Evolutionary conservation across 2,113 vertebrate genomes (phyloP), one percentile per base, ranked within the genome.

Genomic region (Hyperopisus bebe): DNA sequence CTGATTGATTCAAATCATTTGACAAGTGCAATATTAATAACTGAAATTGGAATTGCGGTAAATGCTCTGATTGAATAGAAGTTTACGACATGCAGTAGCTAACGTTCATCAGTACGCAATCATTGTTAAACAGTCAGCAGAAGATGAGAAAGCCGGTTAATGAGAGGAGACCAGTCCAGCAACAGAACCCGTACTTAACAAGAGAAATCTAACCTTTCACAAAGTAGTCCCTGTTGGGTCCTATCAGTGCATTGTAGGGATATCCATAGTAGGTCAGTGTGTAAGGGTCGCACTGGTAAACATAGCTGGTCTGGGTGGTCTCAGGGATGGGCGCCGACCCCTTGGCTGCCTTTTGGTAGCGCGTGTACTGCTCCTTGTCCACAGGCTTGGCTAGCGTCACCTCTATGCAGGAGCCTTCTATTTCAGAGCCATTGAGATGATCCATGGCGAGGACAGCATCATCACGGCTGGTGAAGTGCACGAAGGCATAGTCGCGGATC

Each of bases 211-310:
- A 96, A 99, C 98, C 98, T 99, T 99, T 99, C 91, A 98, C 96
- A 89, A 99, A 99, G 95, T 99, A 99, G 84, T 99, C 98, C 91
- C 98, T 96, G 96, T 99, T 99, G 93, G 98, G 98, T 92, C 98
- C 98, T 0, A 99, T 97, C 91, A 99, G 96, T 44, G 98, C 97
- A 91, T 95, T 99, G 96, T 99, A 99, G 1, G 98, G 98, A 92
- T 99, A 99, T 83, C 98, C 96, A 2, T 99, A 99, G 94, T 99
- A 99, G 0, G 98, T 96, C 90, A 99, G 93, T 0, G 98, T 96
- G 94, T 99, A 99, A 0, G 98, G 98, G 91, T 99, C 98, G 66
- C 98, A 99, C 85, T 99, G 97, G 94, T 99, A 99, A 92, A 99
- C 95, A 82, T 97, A 98, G 94, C 95, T 97, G 88, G 98, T 97